Conservation (phyloP, 2,797 vertebrate genomes). For the Vespertilio murinus region DNA sequence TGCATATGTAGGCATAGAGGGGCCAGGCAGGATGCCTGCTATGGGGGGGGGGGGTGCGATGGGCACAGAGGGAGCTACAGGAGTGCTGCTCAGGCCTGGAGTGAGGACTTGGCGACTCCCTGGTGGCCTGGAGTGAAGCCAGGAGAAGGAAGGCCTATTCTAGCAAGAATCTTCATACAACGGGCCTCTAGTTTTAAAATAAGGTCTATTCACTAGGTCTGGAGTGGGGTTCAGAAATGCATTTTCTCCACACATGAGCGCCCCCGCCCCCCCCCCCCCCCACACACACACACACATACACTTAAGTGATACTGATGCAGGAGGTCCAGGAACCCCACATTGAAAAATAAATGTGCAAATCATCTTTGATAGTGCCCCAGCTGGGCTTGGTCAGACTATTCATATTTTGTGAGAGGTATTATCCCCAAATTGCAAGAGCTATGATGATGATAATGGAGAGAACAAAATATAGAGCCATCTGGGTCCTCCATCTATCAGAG, state of each 20-base stretch:
- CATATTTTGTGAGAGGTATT: background rate
- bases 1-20: too few species aligned
- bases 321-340: background rate
- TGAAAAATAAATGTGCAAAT: background rate
- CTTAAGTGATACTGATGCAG: background rate
- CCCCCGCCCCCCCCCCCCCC: too few species aligned
- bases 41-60: too few species aligned
- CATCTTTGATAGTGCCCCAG: background rate
- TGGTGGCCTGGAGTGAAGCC: rapidly evolving
- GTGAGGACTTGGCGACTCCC: too few species aligned
- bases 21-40: too few species aligned
- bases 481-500: background rate
- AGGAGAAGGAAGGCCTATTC: too few species aligned
- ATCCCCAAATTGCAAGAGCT: background rate
- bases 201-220: background rate
- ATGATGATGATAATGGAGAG: background rate
- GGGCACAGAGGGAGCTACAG: too few species aligned
- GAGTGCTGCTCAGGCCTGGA: too few species aligned
- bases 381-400: background rate
- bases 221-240: background rate
- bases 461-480: background rate
- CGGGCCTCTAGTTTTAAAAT: too few species aligned
- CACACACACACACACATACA: too few species aligned
- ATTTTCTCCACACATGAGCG: too few species aligned
- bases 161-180: too few species aligned